These are phyloP conservation scores for Resseliella maxima DNA, from an alignment of 2,888 invertebrate species.

Conservation along the genomic window DNA sequence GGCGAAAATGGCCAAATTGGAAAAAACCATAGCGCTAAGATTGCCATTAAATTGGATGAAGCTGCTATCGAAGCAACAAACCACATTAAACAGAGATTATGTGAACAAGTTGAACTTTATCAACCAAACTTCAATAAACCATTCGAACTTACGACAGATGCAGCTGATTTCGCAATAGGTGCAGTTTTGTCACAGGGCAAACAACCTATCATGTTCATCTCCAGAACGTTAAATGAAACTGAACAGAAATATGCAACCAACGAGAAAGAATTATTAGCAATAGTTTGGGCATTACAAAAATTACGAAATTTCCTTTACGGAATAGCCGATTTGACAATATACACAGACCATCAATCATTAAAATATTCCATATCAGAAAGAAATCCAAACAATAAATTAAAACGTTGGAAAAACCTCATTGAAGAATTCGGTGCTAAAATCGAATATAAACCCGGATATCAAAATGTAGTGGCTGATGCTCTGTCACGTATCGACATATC, in stretches of 20 bases:
- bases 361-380: constrained; percentile 64
- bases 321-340: constrained; percentile 62
- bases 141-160: constrained; percentile 63
- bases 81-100: constrained; percentile 57
- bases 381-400: constrained; percentile 64
- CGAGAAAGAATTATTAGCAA: constrained; percentile 64
- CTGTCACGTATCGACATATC: constrained; percentile 57
- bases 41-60: constrained; percentile 27
- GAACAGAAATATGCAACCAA: constrained; percentile 62
- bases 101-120: constrained; percentile 62
- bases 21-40: constrained; percentile 57
- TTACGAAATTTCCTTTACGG: constrained; percentile 65
- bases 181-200: constrained; percentile 62
- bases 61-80: constrained; percentile 56
- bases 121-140: constrained; percentile 63
- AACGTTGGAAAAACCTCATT: constrained; percentile 63
- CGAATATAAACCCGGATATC: constrained; percentile 60
- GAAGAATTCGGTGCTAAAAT: constrained; percentile 62
- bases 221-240: constrained; percentile 61
- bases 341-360: constrained; percentile 65
- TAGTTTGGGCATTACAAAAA: constrained; percentile 64
- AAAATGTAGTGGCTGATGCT: constrained; percentile 59
- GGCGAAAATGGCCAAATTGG: not conserved
- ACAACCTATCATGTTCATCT: constrained; percentile 62
- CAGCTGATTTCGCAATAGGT: constrained; percentile 62